Evolutionary conservation across 2,888 invertebrate species (phyloP), one percentile per base, ranked within the genome.

Genomic region (Axea sp.): DNA sequence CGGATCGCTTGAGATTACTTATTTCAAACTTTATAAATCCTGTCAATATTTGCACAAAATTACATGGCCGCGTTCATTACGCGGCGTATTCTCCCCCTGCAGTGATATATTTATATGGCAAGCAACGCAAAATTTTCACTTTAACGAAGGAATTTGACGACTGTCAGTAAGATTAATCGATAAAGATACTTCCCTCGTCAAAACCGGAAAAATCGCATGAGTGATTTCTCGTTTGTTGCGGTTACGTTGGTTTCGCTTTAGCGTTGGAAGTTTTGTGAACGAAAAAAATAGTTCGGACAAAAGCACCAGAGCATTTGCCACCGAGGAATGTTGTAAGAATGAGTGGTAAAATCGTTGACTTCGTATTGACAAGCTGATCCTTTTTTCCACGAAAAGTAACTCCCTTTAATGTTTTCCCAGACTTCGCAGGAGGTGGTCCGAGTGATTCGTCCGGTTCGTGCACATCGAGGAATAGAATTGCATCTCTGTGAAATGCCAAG

Each of bases 401-500:
- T 53, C 43, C 31, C 45, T 22, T 14, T 22, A 41, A 47, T 74
- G 47, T 41, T 47, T 76, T 76, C 75, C 67, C 75, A 71, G 73
- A 75, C 73, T 62, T 69, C 76, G 57, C 76, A 71, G 75, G 55
- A 75, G 76, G 76, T 76, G 76, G 76, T 76, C 75, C 64, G 41
- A 69, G 68, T 67, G 71, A 68, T 62, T 72, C 45, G 71, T 73
- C 53, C 67, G 71, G 69, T 67, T 76, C 73, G 73, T 67, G 71
- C 73, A 28, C 64, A 59, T 33, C 64, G 55, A 59, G 73, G 62
- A 60, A 62, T 64, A 69, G 75, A 73, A 69, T 65, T 69, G 69
- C 71, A 73, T 71, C 76, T 57, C 60, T 72, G 74, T 75, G 69
- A 76, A 76, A 68, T 72, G 72, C 69, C 72, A 17, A 53, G 76